Conservation (phyloP, 2,113 vertebrate genomes). For the human (Homo sapiens) region DNA sequence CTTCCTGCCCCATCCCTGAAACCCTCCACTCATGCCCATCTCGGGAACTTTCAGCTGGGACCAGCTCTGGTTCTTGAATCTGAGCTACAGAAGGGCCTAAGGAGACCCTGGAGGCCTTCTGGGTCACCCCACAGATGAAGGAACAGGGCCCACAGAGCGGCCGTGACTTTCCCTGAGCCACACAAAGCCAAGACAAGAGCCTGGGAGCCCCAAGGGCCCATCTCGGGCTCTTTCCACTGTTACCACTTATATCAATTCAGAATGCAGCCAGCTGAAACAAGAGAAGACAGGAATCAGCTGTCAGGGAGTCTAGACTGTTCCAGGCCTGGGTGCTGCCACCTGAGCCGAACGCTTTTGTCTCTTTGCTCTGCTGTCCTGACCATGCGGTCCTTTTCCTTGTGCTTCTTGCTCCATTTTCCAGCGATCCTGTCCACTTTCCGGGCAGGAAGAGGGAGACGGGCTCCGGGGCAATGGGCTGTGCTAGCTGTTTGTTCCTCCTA, state of each 20-base stretch:
- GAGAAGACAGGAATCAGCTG: accelerated
- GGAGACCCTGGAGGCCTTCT: background rate
- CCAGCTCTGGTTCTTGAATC: background rate
- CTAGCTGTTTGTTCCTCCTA: too few species aligned
- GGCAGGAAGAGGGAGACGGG: background rate
- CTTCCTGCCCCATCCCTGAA: background rate
- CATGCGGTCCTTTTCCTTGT: accelerated
- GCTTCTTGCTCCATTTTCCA: background rate
- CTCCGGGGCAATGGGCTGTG: background rate
- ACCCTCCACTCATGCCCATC: background rate
- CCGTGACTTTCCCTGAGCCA: background rate
- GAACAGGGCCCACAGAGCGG: background rate
- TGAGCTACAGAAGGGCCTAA: background rate
- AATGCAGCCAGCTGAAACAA: background rate
- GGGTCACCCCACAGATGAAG: background rate
- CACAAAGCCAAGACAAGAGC: background rate
- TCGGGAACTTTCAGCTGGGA: background rate
- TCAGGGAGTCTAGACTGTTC: background rate
- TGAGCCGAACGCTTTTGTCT: accelerated
- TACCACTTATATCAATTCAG: too few species aligned
- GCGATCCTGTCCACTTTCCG: background rate
- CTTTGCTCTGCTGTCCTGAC: too few species aligned
- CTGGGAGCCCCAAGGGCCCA: background rate
- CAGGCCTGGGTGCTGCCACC: accelerated
- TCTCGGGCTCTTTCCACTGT: background rate